Conservation (phyloP, 2,113 vertebrate species). For the Lophura nycthemera region DNA sequence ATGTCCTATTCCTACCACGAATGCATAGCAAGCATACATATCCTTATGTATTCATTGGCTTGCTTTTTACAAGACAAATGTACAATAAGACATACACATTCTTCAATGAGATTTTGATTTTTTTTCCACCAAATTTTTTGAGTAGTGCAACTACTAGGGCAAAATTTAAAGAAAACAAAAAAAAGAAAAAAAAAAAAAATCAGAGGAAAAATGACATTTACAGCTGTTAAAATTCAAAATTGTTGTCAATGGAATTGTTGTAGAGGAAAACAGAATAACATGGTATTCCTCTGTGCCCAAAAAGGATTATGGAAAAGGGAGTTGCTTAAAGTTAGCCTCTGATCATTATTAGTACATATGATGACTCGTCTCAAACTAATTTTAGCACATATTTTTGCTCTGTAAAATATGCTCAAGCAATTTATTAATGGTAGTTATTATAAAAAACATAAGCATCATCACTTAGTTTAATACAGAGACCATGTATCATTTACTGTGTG, state of each 20-base stretch:
- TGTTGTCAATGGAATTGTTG: neutral
- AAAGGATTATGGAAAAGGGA: neutral
- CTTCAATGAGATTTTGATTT: neutral
- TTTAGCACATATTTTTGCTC: neutral
- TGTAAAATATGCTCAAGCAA: neutral
- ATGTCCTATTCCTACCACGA: neutral
- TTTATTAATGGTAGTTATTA: conserved; percentile 16
- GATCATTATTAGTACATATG: conserved; percentile 22
- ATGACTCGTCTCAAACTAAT: neutral
- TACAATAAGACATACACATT: neutral
- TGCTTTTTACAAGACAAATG: neutral
- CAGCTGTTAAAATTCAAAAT: neutral
- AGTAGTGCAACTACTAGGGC: neutral
- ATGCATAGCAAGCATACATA: neutral
- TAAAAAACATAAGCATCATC: neutral
- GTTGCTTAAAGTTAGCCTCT: conserved; percentile 2
- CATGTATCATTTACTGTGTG: neutral
- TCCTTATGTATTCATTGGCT: neutral
- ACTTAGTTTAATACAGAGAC: neutral
- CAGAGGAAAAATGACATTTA: neutral
- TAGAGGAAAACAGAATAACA: neutral
- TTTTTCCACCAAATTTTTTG: neutral
- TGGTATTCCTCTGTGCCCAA: neutral
- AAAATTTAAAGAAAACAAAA: neutral
- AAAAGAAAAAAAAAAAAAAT: neutral